Conservation (phyloP, 2,888 invertebrate genomes). For the Adineta ricciae region DNA sequence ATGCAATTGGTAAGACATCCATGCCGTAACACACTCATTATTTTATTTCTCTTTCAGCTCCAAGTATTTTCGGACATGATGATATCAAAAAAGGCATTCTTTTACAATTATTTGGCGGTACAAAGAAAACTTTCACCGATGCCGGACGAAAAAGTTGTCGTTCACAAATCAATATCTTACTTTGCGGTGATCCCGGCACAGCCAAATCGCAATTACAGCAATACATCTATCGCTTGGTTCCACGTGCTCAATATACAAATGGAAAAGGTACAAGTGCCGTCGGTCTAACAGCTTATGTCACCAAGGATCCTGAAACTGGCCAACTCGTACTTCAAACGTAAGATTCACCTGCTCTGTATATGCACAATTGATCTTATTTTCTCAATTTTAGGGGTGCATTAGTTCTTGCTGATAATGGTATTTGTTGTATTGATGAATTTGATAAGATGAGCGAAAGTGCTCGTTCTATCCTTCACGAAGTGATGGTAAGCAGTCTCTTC, state of each 20-base stretch:
- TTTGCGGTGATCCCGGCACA: constrained; percentile 97
- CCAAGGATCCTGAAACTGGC: constrained; percentile 88
- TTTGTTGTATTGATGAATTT: constrained; percentile 98
- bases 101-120: constrained; percentile 78
- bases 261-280: constrained; percentile 97
- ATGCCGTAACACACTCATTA: too few species aligned
- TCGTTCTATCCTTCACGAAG: constrained; percentile 88
- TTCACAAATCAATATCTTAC: constrained; percentile 83
- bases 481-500: constrained; percentile 51
- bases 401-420: constrained; percentile 90
- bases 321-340: constrained; percentile 80
- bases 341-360: too few species aligned
- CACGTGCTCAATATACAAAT: constrained; percentile 92
- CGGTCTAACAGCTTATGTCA: constrained; percentile 90
- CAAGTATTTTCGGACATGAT: constrained; percentile 90
- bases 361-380: too few species aligned
- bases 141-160: constrained; percentile 49
- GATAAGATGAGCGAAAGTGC: constrained; percentile 98
- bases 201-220: constrained; percentile 89
- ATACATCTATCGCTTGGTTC: constrained; percentile 82
- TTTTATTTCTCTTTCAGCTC: constrained; percentile 58
- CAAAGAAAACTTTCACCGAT: constrained; percentile 44
- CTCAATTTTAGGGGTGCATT: constrained; percentile 66
- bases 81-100: constrained; percentile 96
- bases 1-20: constrained; percentile 60